These are phyloP conservation scores for Drosophila setifemur DNA, from an alignment of 1,140 invertebrate species.

Conservation along the genomic window DNA sequence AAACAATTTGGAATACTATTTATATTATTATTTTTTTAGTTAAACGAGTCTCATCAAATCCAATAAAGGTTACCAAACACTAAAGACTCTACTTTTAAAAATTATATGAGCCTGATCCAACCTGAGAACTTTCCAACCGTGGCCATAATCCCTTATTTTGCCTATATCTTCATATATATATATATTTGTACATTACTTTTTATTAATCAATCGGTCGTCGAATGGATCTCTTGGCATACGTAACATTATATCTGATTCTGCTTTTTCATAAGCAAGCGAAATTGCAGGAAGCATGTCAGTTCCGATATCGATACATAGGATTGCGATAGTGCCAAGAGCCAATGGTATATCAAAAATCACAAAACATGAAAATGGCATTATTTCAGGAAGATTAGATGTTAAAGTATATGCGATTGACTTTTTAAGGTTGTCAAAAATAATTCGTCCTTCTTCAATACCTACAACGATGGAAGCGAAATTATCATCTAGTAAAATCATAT, in stretches of 20 bases:
- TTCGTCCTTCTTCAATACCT: slow-evolving; percentile 98
- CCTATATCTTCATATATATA: too few species aligned
- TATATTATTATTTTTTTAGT: too few species aligned
- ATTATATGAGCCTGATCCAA: too few species aligned
- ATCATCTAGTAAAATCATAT: slow-evolving; percentile 99
- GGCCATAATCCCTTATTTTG: too few species aligned
- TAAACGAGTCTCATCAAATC: too few species aligned
- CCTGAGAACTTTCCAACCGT: too few species aligned
- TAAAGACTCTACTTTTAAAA: too few species aligned
- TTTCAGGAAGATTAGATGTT: slow-evolving; percentile 99
- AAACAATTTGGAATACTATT: too few species aligned
- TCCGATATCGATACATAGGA: slow-evolving; percentile 99
- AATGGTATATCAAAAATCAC: slow-evolving; percentile 98
- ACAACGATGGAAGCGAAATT: slow-evolving; percentile 99
- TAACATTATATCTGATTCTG: slow-evolving; percentile 99
- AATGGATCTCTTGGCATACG: slow-evolving; percentile 98
- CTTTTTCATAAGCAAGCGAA: slow-evolving; percentile 99
- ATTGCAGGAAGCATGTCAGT: slow-evolving; percentile 99
- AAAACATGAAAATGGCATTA: slow-evolving; percentile 99
- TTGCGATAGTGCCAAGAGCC: slow-evolving; percentile 98
- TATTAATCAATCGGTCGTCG: slow-evolving; percentile 98
- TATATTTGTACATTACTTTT: slow-evolving; percentile 97
- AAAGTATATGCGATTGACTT: slow-evolving; percentile 99
- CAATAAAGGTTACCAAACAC: too few species aligned
- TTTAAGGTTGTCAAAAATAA: slow-evolving; percentile 99